phyloP scores from a whole-genome alignment of 1,140 invertebrate species.

The Brachionus calyciflorus region DNA sequence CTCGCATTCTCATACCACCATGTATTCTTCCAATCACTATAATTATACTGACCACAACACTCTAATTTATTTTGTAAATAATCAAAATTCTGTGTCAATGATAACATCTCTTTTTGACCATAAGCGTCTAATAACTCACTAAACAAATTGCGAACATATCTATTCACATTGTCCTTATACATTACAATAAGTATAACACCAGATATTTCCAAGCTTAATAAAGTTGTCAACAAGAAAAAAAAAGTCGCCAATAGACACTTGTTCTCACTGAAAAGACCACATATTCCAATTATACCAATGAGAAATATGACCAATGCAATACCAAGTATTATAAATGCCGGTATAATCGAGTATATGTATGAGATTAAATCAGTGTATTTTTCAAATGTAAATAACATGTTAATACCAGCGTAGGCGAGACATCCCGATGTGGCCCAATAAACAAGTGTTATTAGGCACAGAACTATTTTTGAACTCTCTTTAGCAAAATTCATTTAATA shows the following conservation, averaged over 20 bases:
- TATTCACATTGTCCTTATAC: slow-evolving; percentile 14
- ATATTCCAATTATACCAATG: slow-evolving; percentile 18
- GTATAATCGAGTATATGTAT: slow-evolving; percentile 38
- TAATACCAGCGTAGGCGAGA: slow-evolving; percentile 1
- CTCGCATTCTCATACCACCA: slow-evolving; percentile 32
- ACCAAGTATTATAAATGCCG: slow-evolving; percentile 12
- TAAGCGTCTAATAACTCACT: not conserved
- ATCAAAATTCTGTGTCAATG: slow-evolving; percentile 37
- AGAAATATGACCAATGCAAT: slow-evolving; percentile 33
- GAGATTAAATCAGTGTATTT: slow-evolving; percentile 21
- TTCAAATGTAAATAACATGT: slow-evolving; percentile 21
- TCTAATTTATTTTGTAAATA: slow-evolving; percentile 27
- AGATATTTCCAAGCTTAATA: not conserved
- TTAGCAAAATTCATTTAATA: slow-evolving; percentile 17
- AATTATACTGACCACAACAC: slow-evolving; percentile 32
- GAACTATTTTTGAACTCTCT: not conserved
- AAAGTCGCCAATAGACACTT: slow-evolving; percentile 9
- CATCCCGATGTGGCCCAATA: not conserved
- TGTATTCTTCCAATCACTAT: slow-evolving; percentile 34
- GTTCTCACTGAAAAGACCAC: slow-evolving; percentile 40
- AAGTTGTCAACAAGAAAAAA: slow-evolving; percentile 7
- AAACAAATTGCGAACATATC: slow-evolving; percentile 4
- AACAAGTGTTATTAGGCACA: slow-evolving; percentile 2
- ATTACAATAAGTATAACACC: slow-evolving; percentile 9
- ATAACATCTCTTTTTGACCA: slow-evolving; percentile 21